Conservation (phyloP, 2,797 vertebrate species). For the Taenioides sp. region DNA sequence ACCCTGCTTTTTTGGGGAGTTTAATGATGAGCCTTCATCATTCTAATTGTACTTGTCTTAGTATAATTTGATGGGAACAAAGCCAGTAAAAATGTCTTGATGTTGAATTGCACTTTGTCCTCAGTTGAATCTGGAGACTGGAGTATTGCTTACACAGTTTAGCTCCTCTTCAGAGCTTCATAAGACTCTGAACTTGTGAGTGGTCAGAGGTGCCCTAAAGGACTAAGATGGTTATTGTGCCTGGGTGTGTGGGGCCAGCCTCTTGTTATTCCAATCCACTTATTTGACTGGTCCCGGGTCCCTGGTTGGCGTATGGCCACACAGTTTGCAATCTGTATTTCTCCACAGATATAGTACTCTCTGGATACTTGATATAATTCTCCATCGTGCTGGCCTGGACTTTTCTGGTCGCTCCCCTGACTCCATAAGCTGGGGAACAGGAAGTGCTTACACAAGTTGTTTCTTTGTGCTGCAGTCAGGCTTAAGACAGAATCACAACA, state of each 20-base stretch:
- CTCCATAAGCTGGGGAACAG: conserved; percentile 52
- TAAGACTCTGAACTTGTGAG: conserved; percentile 55
- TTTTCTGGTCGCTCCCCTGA: conserved; percentile 51
- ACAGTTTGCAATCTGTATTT: conserved; percentile 51
- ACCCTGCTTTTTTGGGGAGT: not conserved
- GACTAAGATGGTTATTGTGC: conserved; percentile 55
- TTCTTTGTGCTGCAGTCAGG: conserved; percentile 75
- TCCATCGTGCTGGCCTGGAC: conserved; percentile 46
- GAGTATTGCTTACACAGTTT: conserved; percentile 60
- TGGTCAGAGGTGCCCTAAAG: conserved; percentile 55
- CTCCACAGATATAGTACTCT: conserved; percentile 57
- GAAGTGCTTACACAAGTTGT: conserved; percentile 73
- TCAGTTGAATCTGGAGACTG: conserved; percentile 32
- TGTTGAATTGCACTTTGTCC: conserved; percentile 17
- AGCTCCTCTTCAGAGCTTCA: conserved; percentile 24
- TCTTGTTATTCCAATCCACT: conserved; percentile 63
- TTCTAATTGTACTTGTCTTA: conserved; percentile 2
- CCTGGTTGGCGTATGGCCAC: conserved; percentile 44
- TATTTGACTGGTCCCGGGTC: conserved; percentile 63
- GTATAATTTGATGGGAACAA: conserved; percentile 23
- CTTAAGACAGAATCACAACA: conserved; percentile 69
- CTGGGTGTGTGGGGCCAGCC: conserved; percentile 55
- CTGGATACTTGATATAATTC: conserved; percentile 52
- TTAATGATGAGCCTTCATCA: not conserved
- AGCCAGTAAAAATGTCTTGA: conserved; percentile 14